A percentile compares a stretch with the other conserved stretches of the same genome.
These are phyloP conservation scores for Achlya flavicornis DNA, from an alignment of 2,888 invertebrate genomes.

Conservation along the genomic window DNA sequence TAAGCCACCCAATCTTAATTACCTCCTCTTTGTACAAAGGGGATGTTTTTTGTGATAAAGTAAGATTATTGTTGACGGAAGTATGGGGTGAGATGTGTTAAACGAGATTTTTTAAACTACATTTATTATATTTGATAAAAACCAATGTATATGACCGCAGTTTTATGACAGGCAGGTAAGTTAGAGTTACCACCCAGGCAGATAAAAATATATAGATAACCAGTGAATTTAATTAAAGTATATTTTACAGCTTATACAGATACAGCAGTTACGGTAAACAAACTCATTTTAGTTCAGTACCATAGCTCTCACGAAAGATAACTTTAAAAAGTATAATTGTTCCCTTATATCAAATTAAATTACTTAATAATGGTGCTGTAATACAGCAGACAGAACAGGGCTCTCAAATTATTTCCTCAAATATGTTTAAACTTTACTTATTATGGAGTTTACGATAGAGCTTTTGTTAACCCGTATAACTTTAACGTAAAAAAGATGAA, in stretches of 20 bases:
- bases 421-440: too few relatives aligned
- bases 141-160: constrained; percentile 43
- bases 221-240: background rate
- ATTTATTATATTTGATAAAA: constrained; percentile 34
- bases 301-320: too few relatives aligned
- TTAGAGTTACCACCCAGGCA: constrained; percentile 1
- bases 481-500: background rate
- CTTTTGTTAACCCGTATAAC: too few relatives aligned
- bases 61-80: constrained; percentile 51
- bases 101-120: constrained; percentile 15
- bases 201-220: background rate
- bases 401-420: too few relatives aligned
- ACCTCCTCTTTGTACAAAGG: constrained; percentile 46
- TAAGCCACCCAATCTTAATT: constrained; percentile 47
- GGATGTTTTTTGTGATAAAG: constrained; percentile 51
- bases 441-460: too few relatives aligned
- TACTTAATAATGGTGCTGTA: too few relatives aligned
- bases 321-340: too few relatives aligned
- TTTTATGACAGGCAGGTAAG: constrained; percentile 18
- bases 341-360: too few relatives aligned
- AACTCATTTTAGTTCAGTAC: too few relatives aligned
- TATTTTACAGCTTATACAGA: too few relatives aligned
- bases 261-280: too few relatives aligned
- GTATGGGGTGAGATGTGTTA: constrained; percentile 38
- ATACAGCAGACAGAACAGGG: too few relatives aligned